Evolutionary conservation across 2,113 vertebrate genomes (phyloP).

Genomic region (Sinosuthora webbiana): DNA sequence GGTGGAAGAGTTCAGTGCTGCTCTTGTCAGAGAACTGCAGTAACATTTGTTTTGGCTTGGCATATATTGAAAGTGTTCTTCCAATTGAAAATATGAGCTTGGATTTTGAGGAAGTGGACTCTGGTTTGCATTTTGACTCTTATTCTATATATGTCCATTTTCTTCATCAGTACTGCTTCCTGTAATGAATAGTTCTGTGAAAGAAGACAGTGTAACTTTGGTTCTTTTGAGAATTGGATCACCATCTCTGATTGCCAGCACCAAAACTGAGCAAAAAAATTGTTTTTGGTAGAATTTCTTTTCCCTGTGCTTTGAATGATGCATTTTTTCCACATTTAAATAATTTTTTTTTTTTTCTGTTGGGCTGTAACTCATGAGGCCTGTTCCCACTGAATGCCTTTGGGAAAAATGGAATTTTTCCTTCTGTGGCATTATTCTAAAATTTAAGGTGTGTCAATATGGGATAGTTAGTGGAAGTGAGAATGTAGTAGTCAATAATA

Average conservation of each 20-base stretch:
- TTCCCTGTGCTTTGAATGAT: neutral
- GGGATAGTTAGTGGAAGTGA: neutral
- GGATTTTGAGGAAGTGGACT: neutral
- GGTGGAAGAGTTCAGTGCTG: neutral
- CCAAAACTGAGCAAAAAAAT: neutral
- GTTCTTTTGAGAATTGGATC: neutral
- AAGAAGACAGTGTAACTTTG: neutral
- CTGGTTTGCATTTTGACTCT: neutral
- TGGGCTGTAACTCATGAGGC: neutral
- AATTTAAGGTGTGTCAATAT: neutral
- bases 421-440: neutral
- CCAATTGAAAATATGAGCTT: neutral
- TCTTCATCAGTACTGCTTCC: neutral
- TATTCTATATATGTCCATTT: neutral
- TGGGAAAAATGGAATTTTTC: neutral
- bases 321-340: neutral
- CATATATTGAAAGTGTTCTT: neutral
- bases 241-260: neutral
- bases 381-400: neutral
- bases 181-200: neutral
- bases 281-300: neutral
- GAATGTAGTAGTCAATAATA: neutral
- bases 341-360: neutral
- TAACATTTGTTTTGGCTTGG: neutral
- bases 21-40: neutral